Conservation (phyloP, 2,113 vertebrate genomes). For the Lepisosteus osseus region DNA sequence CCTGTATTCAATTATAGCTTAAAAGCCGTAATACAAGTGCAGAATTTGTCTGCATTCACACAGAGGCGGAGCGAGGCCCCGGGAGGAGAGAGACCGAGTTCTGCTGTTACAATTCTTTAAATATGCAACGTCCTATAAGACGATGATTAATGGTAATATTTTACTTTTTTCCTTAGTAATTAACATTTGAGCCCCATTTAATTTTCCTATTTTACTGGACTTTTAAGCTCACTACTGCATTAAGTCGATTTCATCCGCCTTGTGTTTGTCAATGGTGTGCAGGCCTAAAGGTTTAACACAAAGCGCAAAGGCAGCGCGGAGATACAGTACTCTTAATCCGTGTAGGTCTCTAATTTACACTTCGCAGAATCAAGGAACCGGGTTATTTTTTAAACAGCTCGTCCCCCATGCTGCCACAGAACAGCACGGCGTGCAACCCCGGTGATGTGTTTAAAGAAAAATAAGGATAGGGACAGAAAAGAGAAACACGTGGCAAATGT, state of each 20-base stretch:
- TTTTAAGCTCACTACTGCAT: neutral
- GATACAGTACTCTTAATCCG: constrained; percentile 52
- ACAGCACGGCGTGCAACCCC: neutral
- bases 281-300: constrained; percentile 18
- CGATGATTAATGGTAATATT: constrained; percentile 12
- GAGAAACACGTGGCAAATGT: too few species aligned
- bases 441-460: neutral
- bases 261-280: constrained; percentile 23
- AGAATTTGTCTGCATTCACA: constrained; percentile 87
- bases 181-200: constrained; percentile 5
- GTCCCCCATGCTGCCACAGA: too few species aligned
- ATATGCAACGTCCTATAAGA: constrained; percentile 41
- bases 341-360: constrained; percentile 52
- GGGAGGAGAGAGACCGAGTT: constrained; percentile 79
- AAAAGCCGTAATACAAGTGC: constrained; percentile 85
- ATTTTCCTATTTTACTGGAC: constrained; percentile 3
- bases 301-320: constrained; percentile 34
- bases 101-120: constrained; percentile 67
- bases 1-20: constrained; percentile 87
- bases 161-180: neutral
- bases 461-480: too few species aligned
- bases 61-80: constrained; percentile 82
- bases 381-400: neutral
- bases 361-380: constrained; percentile 34
- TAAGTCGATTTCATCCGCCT: constrained; percentile 25